These are phyloP conservation scores for Scotopteryx bipunctaria DNA, from an alignment of 2,888 invertebrate genomes.

Conservation along the genomic window DNA sequence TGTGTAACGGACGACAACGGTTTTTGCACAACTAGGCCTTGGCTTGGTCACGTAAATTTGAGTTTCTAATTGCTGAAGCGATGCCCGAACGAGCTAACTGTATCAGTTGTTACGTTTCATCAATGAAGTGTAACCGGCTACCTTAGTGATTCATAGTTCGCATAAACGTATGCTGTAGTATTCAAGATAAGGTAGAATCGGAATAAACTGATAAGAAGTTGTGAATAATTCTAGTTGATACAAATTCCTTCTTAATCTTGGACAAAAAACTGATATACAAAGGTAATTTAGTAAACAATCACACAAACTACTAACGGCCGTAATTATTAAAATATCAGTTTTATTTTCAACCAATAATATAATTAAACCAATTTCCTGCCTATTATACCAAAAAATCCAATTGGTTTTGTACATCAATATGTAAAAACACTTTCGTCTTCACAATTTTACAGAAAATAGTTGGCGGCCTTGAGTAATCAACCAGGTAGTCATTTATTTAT, in stretches of 20 bases:
- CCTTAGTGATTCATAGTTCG: constrained; percentile 28
- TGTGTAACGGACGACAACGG: constrained; percentile 68
- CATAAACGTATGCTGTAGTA: constrained; percentile 22
- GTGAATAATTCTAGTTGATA: not conserved
- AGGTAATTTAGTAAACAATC: too few species aligned
- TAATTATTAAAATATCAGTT: too few species aligned
- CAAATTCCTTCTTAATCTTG: too few species aligned
- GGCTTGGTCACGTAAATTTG: constrained; percentile 55
- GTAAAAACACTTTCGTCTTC: constrained; percentile 1
- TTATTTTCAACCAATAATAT: too few species aligned
- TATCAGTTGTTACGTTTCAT: constrained; percentile 36
- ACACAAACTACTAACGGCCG: too few species aligned
- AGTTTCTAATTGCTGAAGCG: constrained; percentile 53
- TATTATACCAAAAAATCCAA: not conserved
- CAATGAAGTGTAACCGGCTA: constrained; percentile 36
- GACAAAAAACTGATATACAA: too few species aligned
- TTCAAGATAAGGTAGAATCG: constrained; percentile 20
- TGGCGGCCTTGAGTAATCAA: constrained; percentile 20
- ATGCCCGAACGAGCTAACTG: constrained; percentile 32
- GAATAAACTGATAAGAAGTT: not conserved
- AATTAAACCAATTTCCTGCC: not conserved
- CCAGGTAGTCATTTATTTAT: constrained; percentile 14
- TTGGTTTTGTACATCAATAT: not conserved
- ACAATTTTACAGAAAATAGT: not conserved
- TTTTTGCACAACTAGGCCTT: constrained; percentile 71